Evolutionary conservation across 2,888 invertebrate species (phyloP), one percentile per base, ranked within the genome.

Genomic region (Philonicus albiceps): DNA sequence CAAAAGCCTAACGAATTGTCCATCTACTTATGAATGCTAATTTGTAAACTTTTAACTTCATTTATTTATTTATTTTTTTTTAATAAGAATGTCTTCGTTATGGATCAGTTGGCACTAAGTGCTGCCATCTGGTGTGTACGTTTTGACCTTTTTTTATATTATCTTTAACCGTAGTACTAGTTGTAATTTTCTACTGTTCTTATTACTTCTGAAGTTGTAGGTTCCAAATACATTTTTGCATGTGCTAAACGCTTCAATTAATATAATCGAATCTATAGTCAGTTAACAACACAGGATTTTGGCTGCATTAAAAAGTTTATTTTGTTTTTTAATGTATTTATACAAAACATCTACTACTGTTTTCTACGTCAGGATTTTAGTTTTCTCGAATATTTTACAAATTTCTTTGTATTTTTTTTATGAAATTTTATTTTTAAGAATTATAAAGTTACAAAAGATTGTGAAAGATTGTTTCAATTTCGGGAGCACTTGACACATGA

Each of bases 251-350:
- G 31, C 34, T 27, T 76, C 76, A 76, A 40, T 76, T 76, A 76
- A 76, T 76, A 22, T 76, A 76, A 76, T 76, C 76, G 76, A 76
- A 40, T 76, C 13, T 76, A n/a, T n/a, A 76, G 19, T 76, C 49
- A n/a, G 13, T n/a, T 76, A 76, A 76, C 43, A 74, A 31, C 76
- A 31, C 34, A n/a, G 16, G 16, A 34, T 74, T 73, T 37, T 76
- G 30, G 40, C 34, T 78, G 37, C 34, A 64, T 64, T 64, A 64
- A 6, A 64, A 19, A 64, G 19, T 37, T 40, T 37, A 5, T 78
- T 4, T 37, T 37, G 11, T 2, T 34, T 74, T 74, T 73, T 16
- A 30, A 73, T 30, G 27, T 22, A 64, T 64, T 74, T 74, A 31
- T n/a, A 74, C 22, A 31, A 74, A 74, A 31, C 34, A n/a, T 31